These are phyloP conservation scores for Epinotia demarniana DNA, from an alignment of 2,888 invertebrate species.

Conservation along the genomic window DNA sequence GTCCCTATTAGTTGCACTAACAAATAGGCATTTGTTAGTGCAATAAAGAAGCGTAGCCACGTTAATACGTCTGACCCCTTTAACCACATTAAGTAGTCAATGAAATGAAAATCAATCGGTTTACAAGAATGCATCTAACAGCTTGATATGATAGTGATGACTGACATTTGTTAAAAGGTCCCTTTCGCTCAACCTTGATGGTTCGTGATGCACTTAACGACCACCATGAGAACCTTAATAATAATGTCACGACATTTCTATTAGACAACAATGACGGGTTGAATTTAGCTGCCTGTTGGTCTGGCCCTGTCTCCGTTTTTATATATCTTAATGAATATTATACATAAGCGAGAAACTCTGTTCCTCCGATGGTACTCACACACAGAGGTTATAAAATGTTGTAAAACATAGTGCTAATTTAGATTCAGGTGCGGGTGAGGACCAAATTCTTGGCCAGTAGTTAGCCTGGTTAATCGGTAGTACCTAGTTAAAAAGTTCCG, in stretches of 20 bases:
- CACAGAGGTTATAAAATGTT: no score
- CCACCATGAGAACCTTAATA: conserved; percentile 10
- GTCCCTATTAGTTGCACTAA: not conserved
- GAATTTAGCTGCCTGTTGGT: not conserved
- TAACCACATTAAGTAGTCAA: not conserved
- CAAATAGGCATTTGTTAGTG: no score
- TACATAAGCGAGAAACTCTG: no score
- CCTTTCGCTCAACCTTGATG: conserved; percentile 31
- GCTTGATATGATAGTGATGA: conserved; percentile 23
- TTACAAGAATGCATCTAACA: not conserved
- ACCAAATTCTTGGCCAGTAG: no score
- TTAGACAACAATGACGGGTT: conserved; percentile 1
- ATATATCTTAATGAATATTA: no score
- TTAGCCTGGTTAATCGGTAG: no score
- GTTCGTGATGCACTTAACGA: conserved; percentile 38
- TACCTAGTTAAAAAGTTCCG: no score
- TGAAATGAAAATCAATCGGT: not conserved
- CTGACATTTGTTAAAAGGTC: conserved; percentile 16
- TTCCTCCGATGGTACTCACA: no score
- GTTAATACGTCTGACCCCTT: not conserved
- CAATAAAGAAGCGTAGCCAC: no score
- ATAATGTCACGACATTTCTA: conserved; percentile 33
- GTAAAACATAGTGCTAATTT: no score
- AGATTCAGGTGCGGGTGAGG: no score
- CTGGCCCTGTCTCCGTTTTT: no score